Conservation (phyloP, 2,113 vertebrate genomes). For the Podarcis raffonei region DNA sequence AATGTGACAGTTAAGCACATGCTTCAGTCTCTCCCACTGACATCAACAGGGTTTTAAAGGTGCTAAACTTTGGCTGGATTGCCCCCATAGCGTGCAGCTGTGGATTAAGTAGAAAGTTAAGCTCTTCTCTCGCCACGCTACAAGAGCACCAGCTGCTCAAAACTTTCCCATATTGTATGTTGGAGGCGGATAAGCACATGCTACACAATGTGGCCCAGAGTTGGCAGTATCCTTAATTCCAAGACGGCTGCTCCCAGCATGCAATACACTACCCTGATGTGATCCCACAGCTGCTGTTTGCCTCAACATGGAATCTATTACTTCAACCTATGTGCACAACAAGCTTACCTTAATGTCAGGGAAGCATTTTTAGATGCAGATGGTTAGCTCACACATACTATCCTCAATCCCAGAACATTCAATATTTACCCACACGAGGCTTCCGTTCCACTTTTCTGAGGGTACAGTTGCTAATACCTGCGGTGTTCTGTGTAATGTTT, state of each 20-base stretch:
- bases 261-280: neutral
- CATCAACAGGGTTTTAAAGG: neutral
- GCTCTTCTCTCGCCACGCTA: neutral
- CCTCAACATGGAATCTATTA: neutral
- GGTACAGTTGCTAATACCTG: conserved; percentile 31
- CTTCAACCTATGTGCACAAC: conserved; percentile 33
- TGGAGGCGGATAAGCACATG: neutral
- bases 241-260: neutral
- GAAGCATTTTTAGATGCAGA: conserved; percentile 26
- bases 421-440: conserved; percentile 34
- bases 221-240: neutral
- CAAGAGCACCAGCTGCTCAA: neutral
- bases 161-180: neutral
- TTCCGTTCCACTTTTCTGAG: conserved; percentile 37
- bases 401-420: conserved; percentile 22
- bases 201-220: neutral
- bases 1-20: neutral
- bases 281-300: neutral
- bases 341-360: conserved; percentile 46
- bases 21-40: neutral
- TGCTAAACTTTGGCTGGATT: neutral
- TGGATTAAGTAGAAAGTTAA: conserved; percentile 2
- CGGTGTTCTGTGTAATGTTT: conserved; percentile 22
- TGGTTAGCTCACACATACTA: conserved; percentile 43
- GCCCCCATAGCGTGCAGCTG: neutral